Base-by-base conservation (phyloP, 2,888 invertebrate genomes). In the Colostygia pectinataria region DNA sequence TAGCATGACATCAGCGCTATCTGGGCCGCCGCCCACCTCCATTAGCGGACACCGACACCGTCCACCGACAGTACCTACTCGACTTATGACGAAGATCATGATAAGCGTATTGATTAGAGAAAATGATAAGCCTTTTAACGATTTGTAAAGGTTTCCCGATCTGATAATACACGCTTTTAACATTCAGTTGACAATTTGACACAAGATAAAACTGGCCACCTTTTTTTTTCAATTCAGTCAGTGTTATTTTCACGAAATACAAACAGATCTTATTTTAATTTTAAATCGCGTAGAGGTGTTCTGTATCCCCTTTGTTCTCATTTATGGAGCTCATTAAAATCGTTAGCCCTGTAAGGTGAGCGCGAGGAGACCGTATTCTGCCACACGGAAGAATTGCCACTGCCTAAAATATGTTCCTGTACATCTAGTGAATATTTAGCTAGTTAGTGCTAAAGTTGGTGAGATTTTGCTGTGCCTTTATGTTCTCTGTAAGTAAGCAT, bases 21-120 rank as follows among this genome's bases (percentile, higher is more conserved):
- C 71, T 76, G 65, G 75, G 71, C 65, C 75, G 68, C 55, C 84
- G 80, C 84, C 85, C 82, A 84, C 85, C 64, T 74, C 74, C 73
- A 79, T 77, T 82, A 80, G 53, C 59, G 65, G 63, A 60, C 66
- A 60, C 63, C 66, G 65, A 67, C 62, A 57, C 62, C 63, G 71
- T 65, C 71, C 67, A 18, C 24, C 36, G 34, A 36, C 71, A 73
- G 74, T 76, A 61, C 23, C 34, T 31, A 28, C 50, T 53, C 53
- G 53, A 41, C 55, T 58, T 55, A 33, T 41, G 41, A 37, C 32
- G 10, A 28, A 46, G 45, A 51, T 55, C 37, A 42, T 24, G 46
- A 51, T 46, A 45, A 41, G 12, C 9, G 15, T 32, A 52, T 46
- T 46, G 42, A 46, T 52, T 42, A 32, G 24, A 23, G 34, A 29